Percentiles rank a stretch among this genome's conserved stretches.
Conservation (phyloP, 2,888 invertebrate species). For the Poecilus cupreus region DNA sequence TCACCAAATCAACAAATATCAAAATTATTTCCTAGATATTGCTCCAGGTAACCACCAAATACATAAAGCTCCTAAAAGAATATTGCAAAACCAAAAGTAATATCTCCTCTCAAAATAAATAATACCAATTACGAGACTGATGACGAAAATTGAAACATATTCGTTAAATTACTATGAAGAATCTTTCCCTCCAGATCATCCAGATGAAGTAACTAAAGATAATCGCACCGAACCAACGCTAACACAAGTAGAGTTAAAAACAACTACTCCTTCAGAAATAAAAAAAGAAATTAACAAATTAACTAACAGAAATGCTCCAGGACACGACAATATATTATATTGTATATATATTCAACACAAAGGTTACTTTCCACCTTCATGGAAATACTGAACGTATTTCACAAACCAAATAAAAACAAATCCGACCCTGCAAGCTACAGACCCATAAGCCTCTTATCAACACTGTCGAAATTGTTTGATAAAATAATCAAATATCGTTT, state of each 20-base stretch:
- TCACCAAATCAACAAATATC: too few relatives aligned
- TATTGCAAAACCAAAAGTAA: not conserved
- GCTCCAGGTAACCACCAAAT: not conserved
- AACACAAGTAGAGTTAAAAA: not conserved
- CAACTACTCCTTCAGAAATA: not conserved
- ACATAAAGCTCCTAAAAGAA: slow-evolving; percentile 18
- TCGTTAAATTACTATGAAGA: not conserved
- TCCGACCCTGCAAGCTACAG: not conserved
- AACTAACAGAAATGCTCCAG: not conserved
- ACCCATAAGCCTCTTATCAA: too few relatives aligned
- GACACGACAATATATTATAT: not conserved
- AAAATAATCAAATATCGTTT: not conserved
- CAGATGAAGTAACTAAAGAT: not conserved
- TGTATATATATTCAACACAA: not conserved
- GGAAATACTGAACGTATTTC: not conserved
- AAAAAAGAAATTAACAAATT: not conserved
- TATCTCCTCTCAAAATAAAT: not conserved
- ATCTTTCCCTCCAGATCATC: not conserved
- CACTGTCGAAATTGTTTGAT: too few relatives aligned
- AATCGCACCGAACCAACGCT: not conserved
- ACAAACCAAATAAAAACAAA: too few relatives aligned
- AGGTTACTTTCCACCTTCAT: not conserved
- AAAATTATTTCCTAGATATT: slow-evolving; percentile 44
- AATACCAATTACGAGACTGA: not conserved
- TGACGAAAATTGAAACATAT: too few relatives aligned